Conservation (phyloP, 2,797 vertebrate species). For the Sebastes dallii region DNA sequence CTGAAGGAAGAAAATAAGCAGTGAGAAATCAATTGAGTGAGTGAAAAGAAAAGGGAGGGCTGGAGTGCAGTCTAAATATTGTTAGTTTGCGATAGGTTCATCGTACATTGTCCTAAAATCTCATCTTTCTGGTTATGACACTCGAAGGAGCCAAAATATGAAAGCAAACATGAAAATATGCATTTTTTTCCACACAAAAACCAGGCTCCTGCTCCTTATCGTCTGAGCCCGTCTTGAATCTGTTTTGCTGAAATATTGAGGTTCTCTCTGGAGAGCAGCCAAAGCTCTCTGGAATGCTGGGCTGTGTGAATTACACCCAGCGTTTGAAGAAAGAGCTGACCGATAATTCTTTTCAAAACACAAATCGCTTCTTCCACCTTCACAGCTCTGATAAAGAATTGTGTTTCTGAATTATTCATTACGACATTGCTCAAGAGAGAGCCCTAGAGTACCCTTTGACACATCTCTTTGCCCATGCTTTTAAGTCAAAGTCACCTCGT, state of each 20-base stretch:
- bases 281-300: slow-evolving; percentile 8
- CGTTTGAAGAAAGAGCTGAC: slow-evolving; percentile 25
- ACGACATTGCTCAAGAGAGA: background rate
- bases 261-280: slow-evolving; percentile 18
- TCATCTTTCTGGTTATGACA: background rate
- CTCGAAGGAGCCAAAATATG: background rate
- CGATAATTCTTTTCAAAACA: slow-evolving; percentile 51
- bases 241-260: slow-evolving; percentile 35
- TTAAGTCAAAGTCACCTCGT: slow-evolving; percentile 60
- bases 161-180: background rate
- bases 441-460: slow-evolving; percentile 29
- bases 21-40: background rate
- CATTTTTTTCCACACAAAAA: background rate
- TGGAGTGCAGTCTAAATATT: background rate
- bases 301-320: slow-evolving; percentile 16
- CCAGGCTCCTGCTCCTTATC: background rate
- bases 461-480: slow-evolving; percentile 17
- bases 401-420: slow-evolving; percentile 71
- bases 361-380: slow-evolving; percentile 48
- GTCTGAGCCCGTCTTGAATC: background rate
- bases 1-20: background rate
- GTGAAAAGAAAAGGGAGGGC: background rate
- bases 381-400: slow-evolving; percentile 38
- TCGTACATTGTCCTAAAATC: background rate
- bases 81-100: background rate